phyloP scores from a whole-genome alignment of 1,140 invertebrate species.

The Listronotus bonariensis region DNA sequence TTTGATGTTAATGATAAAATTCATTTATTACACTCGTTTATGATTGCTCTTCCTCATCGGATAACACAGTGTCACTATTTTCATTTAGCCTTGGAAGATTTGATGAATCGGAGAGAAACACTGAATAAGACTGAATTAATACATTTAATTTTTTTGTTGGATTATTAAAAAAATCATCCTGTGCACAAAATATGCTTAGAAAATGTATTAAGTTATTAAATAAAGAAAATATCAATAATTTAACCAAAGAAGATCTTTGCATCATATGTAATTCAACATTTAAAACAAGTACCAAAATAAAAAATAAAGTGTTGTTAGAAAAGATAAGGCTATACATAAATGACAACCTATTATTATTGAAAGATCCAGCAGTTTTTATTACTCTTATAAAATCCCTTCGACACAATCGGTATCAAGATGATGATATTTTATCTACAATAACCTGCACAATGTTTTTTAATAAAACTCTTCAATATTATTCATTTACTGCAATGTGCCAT shows the following conservation, averaged over 20 bases:
- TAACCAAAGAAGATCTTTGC: conserved; percentile 48
- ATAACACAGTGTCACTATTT: conserved; percentile 46
- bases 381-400: conserved; percentile 52
- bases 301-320: conserved; percentile 41
- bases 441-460: conserved; percentile 53
- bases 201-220: conserved; percentile 44
- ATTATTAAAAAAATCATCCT: conserved; percentile 46
- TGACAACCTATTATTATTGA: conserved; percentile 48
- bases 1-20: conserved; percentile 40
- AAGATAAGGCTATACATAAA: conserved; percentile 45
- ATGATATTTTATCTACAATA: conserved; percentile 51
- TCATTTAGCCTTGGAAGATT: conserved; percentile 37
- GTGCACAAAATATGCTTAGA: conserved; percentile 41
- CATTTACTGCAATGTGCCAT: conserved; percentile 50
- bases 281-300: conserved; percentile 53
- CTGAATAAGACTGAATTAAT: conserved; percentile 46
- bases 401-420: conserved; percentile 51
- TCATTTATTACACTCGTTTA: conserved; percentile 44
- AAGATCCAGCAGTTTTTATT: conserved; percentile 50
- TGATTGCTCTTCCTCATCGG: conserved; percentile 40
- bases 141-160: conserved; percentile 52
- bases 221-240: conserved; percentile 37
- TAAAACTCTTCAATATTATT: conserved; percentile 48
- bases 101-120: conserved; percentile 30
- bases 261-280: conserved; percentile 53